Evolutionary conservation across 2,113 vertebrate species (phyloP), one percentile per base, ranked within the genome.

Genomic region (Silurus asotus): DNA sequence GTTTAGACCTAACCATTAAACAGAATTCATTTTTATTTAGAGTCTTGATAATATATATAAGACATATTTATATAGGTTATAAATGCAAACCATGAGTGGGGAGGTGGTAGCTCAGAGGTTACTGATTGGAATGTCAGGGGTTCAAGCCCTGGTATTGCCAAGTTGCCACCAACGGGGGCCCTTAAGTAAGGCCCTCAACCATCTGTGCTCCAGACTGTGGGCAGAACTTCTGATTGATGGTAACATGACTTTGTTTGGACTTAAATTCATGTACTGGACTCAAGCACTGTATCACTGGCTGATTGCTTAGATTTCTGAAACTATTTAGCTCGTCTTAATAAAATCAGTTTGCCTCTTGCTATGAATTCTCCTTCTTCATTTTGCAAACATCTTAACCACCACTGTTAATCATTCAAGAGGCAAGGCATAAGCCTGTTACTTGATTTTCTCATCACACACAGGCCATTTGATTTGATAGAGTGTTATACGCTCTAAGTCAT

Each of bases 381-480:
- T 56, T 78, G 37, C 75, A 61, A 49, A 84, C 65, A 64, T 77
- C 49, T 77, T 53, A 84, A 84, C 56, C 45, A n/a, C 37, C 17
- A 51, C 62, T 65, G 70, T 85, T 64, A 20, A 51, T 48, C 19
- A 1, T 83, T 85, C 19, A 74, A 62, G 53, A 70, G 5, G 56
- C 37, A 77, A 67, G n/a, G n/a, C 14, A 25, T 62, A 37, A 77
- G 58, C 25, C 76, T 4, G 20, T 17, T 67, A 14, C 85, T 48
- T 37, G 58, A 62, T 62, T 75, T 82, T 69, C 65, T 75, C 79
- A 62, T 75, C 79, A 74, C 74, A 83, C 49, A 76, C 28, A 83
- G 80, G 70, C 55, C 56, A 74, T 64, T 80, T 62, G 58, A 62
- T 86, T 82, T 82, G 67, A 86, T 82, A 55, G 65, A 64, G 55